Base-by-base conservation (phyloP, 2,797 vertebrate species). In the Tauraco hartlaubi region DNA sequence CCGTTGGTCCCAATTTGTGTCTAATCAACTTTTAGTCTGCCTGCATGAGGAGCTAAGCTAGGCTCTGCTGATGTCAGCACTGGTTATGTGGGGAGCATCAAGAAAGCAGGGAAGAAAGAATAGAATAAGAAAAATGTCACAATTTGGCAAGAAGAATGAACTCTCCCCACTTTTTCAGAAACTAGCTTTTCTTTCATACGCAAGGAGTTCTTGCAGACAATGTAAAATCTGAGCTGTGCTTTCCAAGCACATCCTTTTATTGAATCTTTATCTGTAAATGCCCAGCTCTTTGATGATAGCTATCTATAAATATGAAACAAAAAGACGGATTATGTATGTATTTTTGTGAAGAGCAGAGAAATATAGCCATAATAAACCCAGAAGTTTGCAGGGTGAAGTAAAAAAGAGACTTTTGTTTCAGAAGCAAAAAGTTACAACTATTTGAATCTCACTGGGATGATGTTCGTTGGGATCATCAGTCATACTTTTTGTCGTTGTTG, bases 401-500 rank as follows among this genome's bases (percentile, higher is more conserved):
- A 76, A 88, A 81, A 72, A 63, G 33, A 81, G 11, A n/a, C 22
- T 80, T 89, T 92, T 7, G 84, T 94, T 89, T 85, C 44, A 9
- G 91, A 88, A 90, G 80, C 80, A 90, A 74, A 52, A 94, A 76
- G 56, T 86, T 86, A 71, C 0, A 0, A 76, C 55, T 92, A 15
- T 87, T 89, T 89, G 73, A 90, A 71, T 86, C 64, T 96, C 52
- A 35, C 71, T 82, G 80, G 72, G 44, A 71, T 79, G 74, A 92
- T 88, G 51, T 92, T 92, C 88, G 43, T 35, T 90, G 46, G 67
- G 49, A 64, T 88, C 73, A 93, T 94, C 79, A 88, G 76, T 94
- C 86, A 92, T 81, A 85, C 31, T 73, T 96, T 62, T 79, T 93
- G 66, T 85, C 96, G 85, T 76, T 82, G 73, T 92, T 95, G 71